Percentiles rank a stretch among this genome's conserved stretches.
These are phyloP conservation scores for Trachops cirrhosus DNA, from an alignment of 2,797 vertebrate genomes.

Conservation along the genomic window DNA sequence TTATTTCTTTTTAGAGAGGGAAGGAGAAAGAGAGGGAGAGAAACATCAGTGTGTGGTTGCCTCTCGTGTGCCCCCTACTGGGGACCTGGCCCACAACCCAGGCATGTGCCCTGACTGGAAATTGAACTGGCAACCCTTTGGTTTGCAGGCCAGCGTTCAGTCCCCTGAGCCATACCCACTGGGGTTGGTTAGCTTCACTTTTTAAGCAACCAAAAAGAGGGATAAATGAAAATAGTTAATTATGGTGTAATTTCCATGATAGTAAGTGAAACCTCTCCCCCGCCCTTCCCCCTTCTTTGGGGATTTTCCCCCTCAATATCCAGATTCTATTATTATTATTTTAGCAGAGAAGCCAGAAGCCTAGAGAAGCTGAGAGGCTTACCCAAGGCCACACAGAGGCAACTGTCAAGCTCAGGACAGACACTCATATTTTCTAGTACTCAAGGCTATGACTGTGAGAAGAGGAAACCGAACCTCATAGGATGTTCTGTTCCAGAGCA, in stretches of 20 bases:
- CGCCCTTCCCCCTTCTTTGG: background rate
- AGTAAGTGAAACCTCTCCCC: background rate
- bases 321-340: conserved; percentile 15
- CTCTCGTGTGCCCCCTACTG: too few species aligned
- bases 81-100: too few species aligned
- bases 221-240: background rate
- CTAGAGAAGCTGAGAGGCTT: background rate
- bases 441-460: background rate
- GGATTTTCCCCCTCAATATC: background rate
- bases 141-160: too few species aligned
- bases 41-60: too few species aligned
- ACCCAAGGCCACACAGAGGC: background rate
- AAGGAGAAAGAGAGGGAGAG: too few species aligned
- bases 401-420: background rate
- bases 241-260: background rate
- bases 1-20: too few species aligned
- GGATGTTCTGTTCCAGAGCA: background rate
- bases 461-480: background rate
- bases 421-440: background rate
- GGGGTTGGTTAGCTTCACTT: background rate
- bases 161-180: too few species aligned
- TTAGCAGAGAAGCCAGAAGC: background rate
- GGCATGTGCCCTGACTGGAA: too few species aligned
- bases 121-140: too few species aligned
- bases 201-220: background rate